These are phyloP conservation scores for Paramormyrops hopkinsi DNA, from an alignment of 2,797 vertebrate genomes.

Conservation along the genomic window DNA sequence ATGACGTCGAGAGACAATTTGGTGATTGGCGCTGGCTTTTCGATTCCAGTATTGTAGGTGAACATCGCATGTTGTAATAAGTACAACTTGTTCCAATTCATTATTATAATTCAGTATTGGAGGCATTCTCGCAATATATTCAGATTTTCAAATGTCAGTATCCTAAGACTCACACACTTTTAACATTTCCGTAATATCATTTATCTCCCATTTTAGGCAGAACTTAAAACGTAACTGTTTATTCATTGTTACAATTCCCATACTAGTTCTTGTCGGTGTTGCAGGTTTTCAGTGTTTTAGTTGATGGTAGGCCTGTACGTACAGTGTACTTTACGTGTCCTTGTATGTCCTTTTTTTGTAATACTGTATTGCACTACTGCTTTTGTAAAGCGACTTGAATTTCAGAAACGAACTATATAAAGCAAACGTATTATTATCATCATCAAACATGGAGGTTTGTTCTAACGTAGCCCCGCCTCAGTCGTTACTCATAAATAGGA, in stretches of 20 bases:
- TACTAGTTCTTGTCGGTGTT: neutral
- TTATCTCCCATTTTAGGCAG: neutral
- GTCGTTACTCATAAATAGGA: conserved; percentile 2
- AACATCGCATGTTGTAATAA: neutral
- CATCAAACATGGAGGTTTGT: neutral
- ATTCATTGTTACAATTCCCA: neutral
- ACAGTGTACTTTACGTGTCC: neutral
- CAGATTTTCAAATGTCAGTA: neutral
- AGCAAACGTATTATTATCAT: neutral
- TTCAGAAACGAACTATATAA: neutral
- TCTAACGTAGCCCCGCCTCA: conserved; percentile 18
- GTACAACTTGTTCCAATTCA: neutral
- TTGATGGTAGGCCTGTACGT: neutral
- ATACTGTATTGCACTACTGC: neutral
- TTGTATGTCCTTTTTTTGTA: neutral
- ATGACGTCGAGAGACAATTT: conserved; percentile 34
- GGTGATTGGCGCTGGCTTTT: conserved; percentile 15
- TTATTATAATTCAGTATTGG: neutral
- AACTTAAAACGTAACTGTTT: neutral
- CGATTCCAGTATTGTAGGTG: neutral
- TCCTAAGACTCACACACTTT: neutral
- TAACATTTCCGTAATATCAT: neutral
- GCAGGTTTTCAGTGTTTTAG: neutral
- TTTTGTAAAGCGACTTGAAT: neutral
- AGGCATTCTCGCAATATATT: neutral